phyloP scores from a whole-genome alignment of 2,797 vertebrate genomes.

The Scomberomorus guttatus region DNA sequence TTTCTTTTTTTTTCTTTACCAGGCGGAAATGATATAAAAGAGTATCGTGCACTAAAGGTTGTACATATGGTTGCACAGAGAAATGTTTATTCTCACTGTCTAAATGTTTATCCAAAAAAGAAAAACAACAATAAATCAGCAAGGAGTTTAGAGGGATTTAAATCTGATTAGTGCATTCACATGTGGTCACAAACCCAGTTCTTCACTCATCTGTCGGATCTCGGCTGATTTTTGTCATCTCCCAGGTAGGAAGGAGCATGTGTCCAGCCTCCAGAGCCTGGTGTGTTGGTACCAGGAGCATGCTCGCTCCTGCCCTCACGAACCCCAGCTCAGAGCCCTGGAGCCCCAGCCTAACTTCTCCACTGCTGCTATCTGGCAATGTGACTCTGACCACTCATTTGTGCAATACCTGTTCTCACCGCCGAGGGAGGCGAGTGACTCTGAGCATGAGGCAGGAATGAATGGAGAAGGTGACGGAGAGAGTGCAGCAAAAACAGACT shows the following conservation, averaged over 20 bases:
- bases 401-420: slow-evolving; percentile 91
- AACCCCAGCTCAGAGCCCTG: slow-evolving; percentile 89
- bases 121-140: background rate
- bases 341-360: slow-evolving; percentile 86
- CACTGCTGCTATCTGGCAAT: slow-evolving; percentile 91
- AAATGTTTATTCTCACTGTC: background rate
- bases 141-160: too few species aligned
- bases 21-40: background rate
- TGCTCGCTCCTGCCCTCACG: slow-evolving; percentile 88
- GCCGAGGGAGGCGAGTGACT: slow-evolving; percentile 84
- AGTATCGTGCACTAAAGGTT: background rate
- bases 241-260: slow-evolving; percentile 80
- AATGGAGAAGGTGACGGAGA: slow-evolving; percentile 45
- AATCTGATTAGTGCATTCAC: too few species aligned
- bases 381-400: slow-evolving; percentile 90
- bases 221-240: slow-evolving; percentile 9
- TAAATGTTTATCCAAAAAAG: background rate
- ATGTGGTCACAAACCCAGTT: too few species aligned
- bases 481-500: background rate
- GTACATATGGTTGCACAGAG: background rate
- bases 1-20: too few species aligned
- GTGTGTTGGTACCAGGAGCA: slow-evolving; percentile 94
- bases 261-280: slow-evolving; percentile 89
- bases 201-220: background rate
- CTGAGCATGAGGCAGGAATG: slow-evolving; percentile 80